Base-by-base conservation (phyloP, 1,140 invertebrate species). In the Drosophila athabasca region DNA sequence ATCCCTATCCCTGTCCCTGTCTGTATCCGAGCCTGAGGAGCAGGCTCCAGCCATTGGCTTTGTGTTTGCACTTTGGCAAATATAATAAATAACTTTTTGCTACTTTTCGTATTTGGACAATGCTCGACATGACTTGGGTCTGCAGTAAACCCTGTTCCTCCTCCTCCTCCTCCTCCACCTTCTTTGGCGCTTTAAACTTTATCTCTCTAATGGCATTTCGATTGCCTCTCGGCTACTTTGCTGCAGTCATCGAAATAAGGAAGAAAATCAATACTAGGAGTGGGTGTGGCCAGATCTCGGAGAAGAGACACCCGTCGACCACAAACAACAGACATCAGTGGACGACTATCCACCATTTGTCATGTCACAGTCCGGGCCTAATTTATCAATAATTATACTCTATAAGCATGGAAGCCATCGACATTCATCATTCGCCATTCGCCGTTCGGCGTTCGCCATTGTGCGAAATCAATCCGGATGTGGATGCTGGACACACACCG, bases 71-170 rank as follows among this genome's bases (percentile, higher is more conserved):
- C 66, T 76, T 60, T 76, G 59, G 68, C 76, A 79, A 87, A 87
- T 88, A 88, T 88, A 87, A 87, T 87, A 87, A 87, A 88, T 83
- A 87, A 87, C 48, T 87, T 87, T 85, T 74, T 69, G 82, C 78
- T 83, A 85, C 78, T 87, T 88, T 79, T 76, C 52, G 81, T 88
- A 65, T 88, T 87, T 88, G 83, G 60, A 68, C 52, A 88, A 73
- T 68, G 69, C 67, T 70, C 65, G 67, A 70, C 67, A 70, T 57
- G 54, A 59, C 61, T 64, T 64, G 67, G 65, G 67, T 58, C 19
- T 39, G 35, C 11, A 35, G 31, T 9, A 11, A 0, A 4, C 31
- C 60, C 13, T 19, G 44, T 41, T 62, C 11, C 62, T 4, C 15
- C 13, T 44, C 11, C 44, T 17, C 43, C 35, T 35, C 13, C 59